A percentile compares a stretch with the other conserved stretches of the same genome.
Conservation (phyloP, 2,113 vertebrate species). For the Sebastes fasciatus region DNA sequence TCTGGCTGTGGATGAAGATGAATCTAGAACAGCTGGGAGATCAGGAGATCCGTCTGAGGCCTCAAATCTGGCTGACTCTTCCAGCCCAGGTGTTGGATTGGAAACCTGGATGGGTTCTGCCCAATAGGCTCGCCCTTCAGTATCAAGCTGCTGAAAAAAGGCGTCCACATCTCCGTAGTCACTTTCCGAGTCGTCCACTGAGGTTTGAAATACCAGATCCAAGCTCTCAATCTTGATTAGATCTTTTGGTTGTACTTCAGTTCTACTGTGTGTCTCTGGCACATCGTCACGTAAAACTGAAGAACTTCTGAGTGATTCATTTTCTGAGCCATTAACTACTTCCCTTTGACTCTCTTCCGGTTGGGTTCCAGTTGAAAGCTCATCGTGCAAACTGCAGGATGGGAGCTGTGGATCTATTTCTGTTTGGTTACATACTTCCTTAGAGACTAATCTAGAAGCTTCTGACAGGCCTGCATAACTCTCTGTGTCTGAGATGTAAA, state of each 20-base stretch:
- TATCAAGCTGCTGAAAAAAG: conserved; percentile 60
- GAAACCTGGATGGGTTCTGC: conserved; percentile 67
- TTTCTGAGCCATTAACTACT: background rate
- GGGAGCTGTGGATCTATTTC: conserved; percentile 10
- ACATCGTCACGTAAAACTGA: background rate
- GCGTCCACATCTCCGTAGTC: conserved; percentile 55
- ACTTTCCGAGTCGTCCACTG: conserved; percentile 62
- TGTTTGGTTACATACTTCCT: conserved; percentile 31
- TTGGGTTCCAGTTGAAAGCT: conserved; percentile 18
- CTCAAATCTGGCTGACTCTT: conserved; percentile 28
- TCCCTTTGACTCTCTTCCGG: background rate
- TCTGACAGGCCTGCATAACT: background rate
- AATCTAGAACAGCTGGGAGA: background rate
- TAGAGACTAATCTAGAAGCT: conserved; percentile 1
- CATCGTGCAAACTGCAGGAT: background rate
- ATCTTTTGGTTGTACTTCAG: background rate
- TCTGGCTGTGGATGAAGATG: background rate
- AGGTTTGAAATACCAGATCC: conserved; percentile 61
- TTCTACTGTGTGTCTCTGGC: background rate
- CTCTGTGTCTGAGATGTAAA: conserved; percentile 34
- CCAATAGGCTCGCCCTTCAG: conserved; percentile 67
- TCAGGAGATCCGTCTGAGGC: background rate
- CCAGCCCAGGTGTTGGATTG: conserved; percentile 2
- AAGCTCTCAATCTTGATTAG: conserved; percentile 36
- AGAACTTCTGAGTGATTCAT: background rate